Conservation (phyloP, 2,113 vertebrate genomes). For the Rutilus rutilus region DNA sequence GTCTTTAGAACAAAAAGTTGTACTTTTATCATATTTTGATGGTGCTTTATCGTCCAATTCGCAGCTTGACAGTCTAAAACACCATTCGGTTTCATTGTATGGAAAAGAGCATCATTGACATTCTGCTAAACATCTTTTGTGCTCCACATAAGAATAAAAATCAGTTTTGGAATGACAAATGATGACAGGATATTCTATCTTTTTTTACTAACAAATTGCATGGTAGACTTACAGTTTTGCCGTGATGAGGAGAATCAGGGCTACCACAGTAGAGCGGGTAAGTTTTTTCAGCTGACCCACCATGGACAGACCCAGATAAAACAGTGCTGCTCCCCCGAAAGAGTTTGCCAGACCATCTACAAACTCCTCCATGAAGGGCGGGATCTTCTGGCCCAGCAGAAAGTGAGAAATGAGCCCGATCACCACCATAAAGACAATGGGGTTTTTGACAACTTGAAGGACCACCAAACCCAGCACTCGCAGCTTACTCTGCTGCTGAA, state of each 20-base stretch:
- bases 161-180: background rate
- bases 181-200: background rate
- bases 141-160: background rate
- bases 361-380: conserved; percentile 88
- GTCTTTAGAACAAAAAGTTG: too few species aligned
- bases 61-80: too few species aligned
- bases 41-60: too few species aligned
- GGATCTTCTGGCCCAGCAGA: conserved; percentile 86
- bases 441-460: conserved; percentile 90
- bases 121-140: background rate
- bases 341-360: conserved; percentile 92
- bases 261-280: conserved; percentile 88
- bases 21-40: too few species aligned
- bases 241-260: conserved; percentile 92
- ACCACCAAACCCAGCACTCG: conserved; percentile 84
- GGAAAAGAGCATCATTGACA: background rate
- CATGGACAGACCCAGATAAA: conserved; percentile 97
- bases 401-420: conserved; percentile 92
- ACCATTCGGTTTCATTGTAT: too few species aligned
- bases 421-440: conserved; percentile 96
- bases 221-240: conserved; percentile 93
- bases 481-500: conserved; percentile 83
- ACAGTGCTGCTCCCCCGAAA: conserved; percentile 94
- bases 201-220: background rate
- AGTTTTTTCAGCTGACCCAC: conserved; percentile 91